Evolutionary conservation across 2,888 invertebrate genomes (phyloP), one percentile per base, ranked within the genome.

Genomic region (Neocrepidodera transversa): DNA sequence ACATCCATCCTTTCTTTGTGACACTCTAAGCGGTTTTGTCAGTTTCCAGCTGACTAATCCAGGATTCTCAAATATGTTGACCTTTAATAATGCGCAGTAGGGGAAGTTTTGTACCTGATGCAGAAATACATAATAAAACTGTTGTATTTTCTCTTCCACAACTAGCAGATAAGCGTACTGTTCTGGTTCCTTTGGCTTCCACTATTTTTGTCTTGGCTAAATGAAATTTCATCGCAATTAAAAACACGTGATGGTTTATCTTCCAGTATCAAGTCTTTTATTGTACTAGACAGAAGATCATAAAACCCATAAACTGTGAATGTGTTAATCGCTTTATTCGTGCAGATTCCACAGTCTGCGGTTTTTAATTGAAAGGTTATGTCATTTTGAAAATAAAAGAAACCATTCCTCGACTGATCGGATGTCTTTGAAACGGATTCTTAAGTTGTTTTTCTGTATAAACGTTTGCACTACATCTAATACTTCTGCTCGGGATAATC

Each of bases 121-220:
- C n/a, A n/a, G n/a, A n/a, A n/a, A n/a, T n/a, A n/a, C n/a, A n/a
- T n/a, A n/a, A n/a, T n/a, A n/a, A n/a, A n/a, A 13, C 17, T 8
- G n/a, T n/a, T n/a, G n/a, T n/a, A n/a, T n/a, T n/a, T n/a, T n/a
- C n/a, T n/a, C n/a, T n/a, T n/a, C n/a, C n/a, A n/a, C n/a, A n/a
- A n/a, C n/a, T n/a, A n/a, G n/a, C n/a, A n/a, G n/a, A 48, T n/a
- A n/a, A n/a, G n/a, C n/a, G n/a, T n/a, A n/a, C n/a, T n/a, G n/a
- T n/a, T n/a, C n/a, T n/a, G n/a, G n/a, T n/a, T n/a, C n/a, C n/a
- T n/a, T n/a, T n/a, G n/a, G n/a, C n/a, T n/a, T n/a, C n/a, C n/a
- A n/a, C 48, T 10, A 48, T 14, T 48, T 48, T 48, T 13, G 48
- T 48, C 30, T 30, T 48, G 48, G 30, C 30, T 16, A 14, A 48